phyloP scores from a whole-genome alignment of 2,888 invertebrate species.

The Yponomeuta sedellus region DNA sequence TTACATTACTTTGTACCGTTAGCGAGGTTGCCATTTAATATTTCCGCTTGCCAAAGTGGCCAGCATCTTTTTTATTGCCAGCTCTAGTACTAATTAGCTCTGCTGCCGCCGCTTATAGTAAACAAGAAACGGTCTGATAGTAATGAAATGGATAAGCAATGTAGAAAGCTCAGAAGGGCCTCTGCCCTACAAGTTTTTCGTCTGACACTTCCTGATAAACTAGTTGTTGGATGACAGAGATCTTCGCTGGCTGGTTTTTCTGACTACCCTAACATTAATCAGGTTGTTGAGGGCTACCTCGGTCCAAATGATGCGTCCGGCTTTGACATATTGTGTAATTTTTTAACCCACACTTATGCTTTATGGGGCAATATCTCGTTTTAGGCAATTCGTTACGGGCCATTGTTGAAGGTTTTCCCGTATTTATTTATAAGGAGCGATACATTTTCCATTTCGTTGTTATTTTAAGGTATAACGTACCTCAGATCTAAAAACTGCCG shows the following conservation, averaged over 20 bases:
- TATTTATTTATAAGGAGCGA: no score
- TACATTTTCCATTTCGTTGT: not conserved
- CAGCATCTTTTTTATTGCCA: not conserved
- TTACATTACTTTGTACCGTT: no score
- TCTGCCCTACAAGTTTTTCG: not conserved
- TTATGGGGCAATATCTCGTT: not conserved
- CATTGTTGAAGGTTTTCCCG: not conserved
- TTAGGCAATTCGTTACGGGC: not conserved
- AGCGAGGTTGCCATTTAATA: not conserved
- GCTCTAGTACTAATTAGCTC: slow-evolving; percentile 1
- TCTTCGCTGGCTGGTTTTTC: not conserved
- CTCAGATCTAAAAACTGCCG: no score
- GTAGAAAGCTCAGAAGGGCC: slow-evolving; percentile 28
- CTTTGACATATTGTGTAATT: not conserved
- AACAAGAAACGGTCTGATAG: slow-evolving; percentile 42
- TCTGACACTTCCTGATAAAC: not conserved
- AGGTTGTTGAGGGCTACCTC: not conserved
- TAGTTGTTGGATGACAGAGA: not conserved
- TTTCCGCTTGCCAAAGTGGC: not conserved
- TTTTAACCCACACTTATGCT: not conserved
- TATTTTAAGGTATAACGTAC: no score
- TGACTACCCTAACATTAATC: slow-evolving; percentile 1
- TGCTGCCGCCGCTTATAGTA: slow-evolving; percentile 23
- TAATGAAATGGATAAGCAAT: slow-evolving; percentile 56
- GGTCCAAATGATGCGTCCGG: not conserved